Evolutionary conservation across 1,140 invertebrate genomes (phyloP), one percentile per base, ranked within the genome.

Genomic region (Thereuonema tuberculata): DNA sequence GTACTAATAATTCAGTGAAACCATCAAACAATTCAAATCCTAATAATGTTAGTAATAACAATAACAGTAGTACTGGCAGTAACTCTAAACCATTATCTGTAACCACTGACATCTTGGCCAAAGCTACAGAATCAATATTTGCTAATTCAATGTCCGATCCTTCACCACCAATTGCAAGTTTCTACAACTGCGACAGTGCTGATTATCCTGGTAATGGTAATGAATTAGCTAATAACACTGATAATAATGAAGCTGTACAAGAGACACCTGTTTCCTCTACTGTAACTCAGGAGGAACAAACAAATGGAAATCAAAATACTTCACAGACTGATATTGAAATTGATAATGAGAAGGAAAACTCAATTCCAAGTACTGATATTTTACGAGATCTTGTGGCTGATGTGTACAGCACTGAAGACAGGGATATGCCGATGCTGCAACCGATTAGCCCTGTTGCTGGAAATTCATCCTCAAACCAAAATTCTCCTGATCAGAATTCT

Each of bases 41-140:
- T 43, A 43, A 12, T 43, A 43, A 43, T 43, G n/a, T 12, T 43
- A 43, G 37, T 43, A 43, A 43, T n/a, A n/a, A 12, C n/a, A 43
- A 43, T 43, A 43, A 43, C 12, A 43, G n/a, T 12, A 43, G 37
- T 43, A 50, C 17, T 50, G 48, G 5, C 21, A 50, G n/a, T 9
- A 37, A 50, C 9, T 24, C n/a, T 21, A 50, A 50, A n/a, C n/a
- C n/a, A n/a, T n/a, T n/a, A n/a, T n/a, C n/a, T 49, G 23, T 26
- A 48, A 50, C 65, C 15, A 68, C 64, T 12, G 74, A 75, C 62
- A 74, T 75, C 52, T 67, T 75, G 28, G 74, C 74, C 3, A 68
- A 72, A 66, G 74, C 74, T 24, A 71, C 72, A 23, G 70, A 74
- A 60, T 74, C 72, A 0, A 73, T 75, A 56, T 75, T 74, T 62